These are phyloP conservation scores for Tenualosa ilisha DNA, from an alignment of 2,797 vertebrate genomes.

Conservation along the genomic window DNA sequence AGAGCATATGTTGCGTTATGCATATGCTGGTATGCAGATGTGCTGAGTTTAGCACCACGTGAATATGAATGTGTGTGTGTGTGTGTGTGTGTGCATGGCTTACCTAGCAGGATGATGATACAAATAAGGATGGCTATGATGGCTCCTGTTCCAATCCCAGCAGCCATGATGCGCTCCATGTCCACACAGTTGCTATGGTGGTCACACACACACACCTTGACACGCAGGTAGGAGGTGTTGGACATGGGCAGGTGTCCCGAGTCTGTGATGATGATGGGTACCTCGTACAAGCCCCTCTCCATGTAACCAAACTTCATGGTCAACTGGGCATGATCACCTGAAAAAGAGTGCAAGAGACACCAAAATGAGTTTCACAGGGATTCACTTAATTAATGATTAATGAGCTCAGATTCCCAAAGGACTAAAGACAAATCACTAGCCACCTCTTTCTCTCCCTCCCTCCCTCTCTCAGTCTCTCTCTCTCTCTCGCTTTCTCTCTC, in stretches of 20 bases:
- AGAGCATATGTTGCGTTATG: neutral
- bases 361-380: neutral
- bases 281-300: constrained; percentile 88
- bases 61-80: neutral
- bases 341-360: neutral
- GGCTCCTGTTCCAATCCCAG: constrained; percentile 91
- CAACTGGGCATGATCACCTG: constrained; percentile 90
- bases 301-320: constrained; percentile 85
- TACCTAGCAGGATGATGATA: constrained; percentile 94
- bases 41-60: neutral
- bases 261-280: constrained; percentile 95
- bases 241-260: constrained; percentile 93
- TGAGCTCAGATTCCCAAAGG: neutral
- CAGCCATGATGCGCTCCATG: constrained; percentile 87
- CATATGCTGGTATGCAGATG: neutral
- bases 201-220: constrained; percentile 96
- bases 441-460: neutral
- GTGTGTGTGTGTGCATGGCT: constrained; percentile 57
- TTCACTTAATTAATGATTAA: neutral
- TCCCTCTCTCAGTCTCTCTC: neutral
- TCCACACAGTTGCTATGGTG: constrained; percentile 93
- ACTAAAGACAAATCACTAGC: neutral
- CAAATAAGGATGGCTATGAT: constrained; percentile 96
- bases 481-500: neutral
- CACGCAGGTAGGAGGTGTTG: constrained; percentile 87